phyloP scores from a whole-genome alignment of 2,888 invertebrate species.

The Hirtodrosophila duncani region DNA sequence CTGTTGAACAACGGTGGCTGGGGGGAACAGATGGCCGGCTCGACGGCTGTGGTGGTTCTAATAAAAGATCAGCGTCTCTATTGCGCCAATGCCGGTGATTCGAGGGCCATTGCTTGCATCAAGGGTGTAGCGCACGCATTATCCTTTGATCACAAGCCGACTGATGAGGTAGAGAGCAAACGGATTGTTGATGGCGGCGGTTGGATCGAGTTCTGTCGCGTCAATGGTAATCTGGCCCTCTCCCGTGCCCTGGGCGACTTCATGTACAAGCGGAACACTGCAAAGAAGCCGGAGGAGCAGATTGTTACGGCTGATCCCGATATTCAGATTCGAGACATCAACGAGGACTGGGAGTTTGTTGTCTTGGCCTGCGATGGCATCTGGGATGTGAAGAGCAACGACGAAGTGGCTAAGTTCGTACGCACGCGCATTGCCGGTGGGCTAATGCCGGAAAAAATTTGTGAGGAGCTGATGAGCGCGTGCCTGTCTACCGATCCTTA shows the following conservation, averaged over 20 bases:
- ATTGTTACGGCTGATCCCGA: constrained; percentile 99
- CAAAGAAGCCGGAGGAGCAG: constrained; percentile 92
- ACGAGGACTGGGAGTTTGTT: constrained; percentile 95
- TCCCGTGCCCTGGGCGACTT: constrained; percentile 98
- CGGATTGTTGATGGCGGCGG: constrained; percentile 97
- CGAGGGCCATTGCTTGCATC: constrained; percentile 94
- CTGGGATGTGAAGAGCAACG: constrained; percentile 98
- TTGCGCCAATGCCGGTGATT: constrained; percentile 98
- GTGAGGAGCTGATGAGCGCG: constrained; percentile 94
- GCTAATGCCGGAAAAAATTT: constrained; percentile 94
- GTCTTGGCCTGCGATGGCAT: constrained; percentile 99
- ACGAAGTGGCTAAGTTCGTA: constrained; percentile 94
- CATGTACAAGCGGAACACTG: constrained; percentile 93
- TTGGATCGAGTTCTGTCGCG: constrained; percentile 96
- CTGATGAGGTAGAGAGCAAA: constrained; percentile 89
- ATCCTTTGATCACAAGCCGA: constrained; percentile 98
- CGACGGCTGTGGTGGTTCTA: constrained; percentile 93
- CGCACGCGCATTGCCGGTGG: constrained; percentile 88
- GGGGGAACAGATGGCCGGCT: constrained; percentile 95
- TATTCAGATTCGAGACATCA: constrained; percentile 87
- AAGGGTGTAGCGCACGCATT: constrained; percentile 84
- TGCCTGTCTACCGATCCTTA: constrained; percentile 98
- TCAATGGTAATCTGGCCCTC: constrained; percentile 97
- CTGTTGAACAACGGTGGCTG: constrained; percentile 93
- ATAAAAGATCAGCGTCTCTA: constrained; percentile 91